Evolutionary conservation across 2,113 vertebrate genomes (phyloP), one percentile per base, ranked within the genome.

Genomic region (Pluvianellus socialis): DNA sequence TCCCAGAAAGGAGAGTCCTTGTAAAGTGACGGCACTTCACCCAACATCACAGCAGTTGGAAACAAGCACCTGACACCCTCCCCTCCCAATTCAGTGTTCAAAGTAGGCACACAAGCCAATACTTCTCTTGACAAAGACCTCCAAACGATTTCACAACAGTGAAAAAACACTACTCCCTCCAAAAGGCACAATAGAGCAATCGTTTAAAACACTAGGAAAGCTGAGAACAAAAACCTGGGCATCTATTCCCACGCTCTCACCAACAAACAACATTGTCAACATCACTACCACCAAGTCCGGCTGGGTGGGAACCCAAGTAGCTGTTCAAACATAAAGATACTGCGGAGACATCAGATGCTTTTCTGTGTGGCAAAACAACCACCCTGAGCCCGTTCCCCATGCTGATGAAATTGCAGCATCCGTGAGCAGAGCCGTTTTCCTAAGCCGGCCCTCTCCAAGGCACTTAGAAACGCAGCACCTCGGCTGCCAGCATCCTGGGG

Each of bases 71-170:
- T 4, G 38, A 47, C 47, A 13, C 27, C 45, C 18, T 63, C 45
- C 35, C 28, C 61, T 33, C 45, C 50, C 14, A 5, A 22, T 10
- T 15, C 73, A 27, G 3, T 0, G 10, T 7, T 53, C 65, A 7
- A 4, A 1, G 12, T 2, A 5, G 1, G 4, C 58, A 32, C 3
- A 6, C 38, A 26, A 4, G 56, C 8, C 62, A 32, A 13, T 21
- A 6, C 23, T 22, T 40, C 16, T 21, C 66, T 28, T 14, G 13
- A 33, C 49, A 50, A 73, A 66, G 58, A 17, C 40, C 42, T 75
- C 62, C 83, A 35, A 35, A 63, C 0, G 3, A 11, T 24, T 47
- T 19, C 63, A 45, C 68, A n/a, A 13, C 27, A 14, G 47, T 9
- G 32, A 27, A 19, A 68, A 45, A 20, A 1, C 10, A 3, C 33